Evolutionary conservation across 2,888 invertebrate genomes (phyloP), one percentile per base, ranked within the genome.

Genomic region (Desoria tigrina): DNA sequence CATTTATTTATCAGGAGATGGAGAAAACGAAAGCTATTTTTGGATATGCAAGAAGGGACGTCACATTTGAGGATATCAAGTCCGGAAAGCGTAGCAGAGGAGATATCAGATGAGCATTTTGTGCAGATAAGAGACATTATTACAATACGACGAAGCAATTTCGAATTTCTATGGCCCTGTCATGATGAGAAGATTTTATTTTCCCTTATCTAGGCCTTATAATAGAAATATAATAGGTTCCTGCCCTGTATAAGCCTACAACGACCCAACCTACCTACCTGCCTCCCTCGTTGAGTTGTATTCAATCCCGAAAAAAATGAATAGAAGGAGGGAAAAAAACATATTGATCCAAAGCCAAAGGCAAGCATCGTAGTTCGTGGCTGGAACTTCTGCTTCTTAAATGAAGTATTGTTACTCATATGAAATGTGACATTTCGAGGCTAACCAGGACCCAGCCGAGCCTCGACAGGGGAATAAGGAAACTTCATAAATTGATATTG

Each of bases 71-170:
- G 6, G 32, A 32, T 32, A 32, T 32, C 4, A 32, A 32, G 32
- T 32, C 32, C 6, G 32, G 32, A 32, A 32, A 11, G 32, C 6
- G 4, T 7, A 7, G 11, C 32, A 32, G 6, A 11, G 11, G 32
- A 32, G 32, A 32, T 32, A 57, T 57, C 57, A 42, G 57, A 57
- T 57, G 39, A 57, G 24, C 39, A 42, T 57, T 57, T 57, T 21
- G 39, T 57, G 57, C 24, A 57, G 57, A 57, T 57, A 57, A 57
- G 55, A 23, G 57, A 37, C 57, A 57, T 57, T 39, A 57, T 57
- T 57, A 57, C 57, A 57, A 57, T 57, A 28, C 18, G 24, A 55
- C 37, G 57, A 65, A 61, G 24, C 65, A 65, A 26, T 64, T 60
- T 55, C 18, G 27, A 50, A 42, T 64, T 64, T 59, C 18, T 53